Conservation (phyloP, 2,888 invertebrate genomes). For the Urechis unicinctus region DNA sequence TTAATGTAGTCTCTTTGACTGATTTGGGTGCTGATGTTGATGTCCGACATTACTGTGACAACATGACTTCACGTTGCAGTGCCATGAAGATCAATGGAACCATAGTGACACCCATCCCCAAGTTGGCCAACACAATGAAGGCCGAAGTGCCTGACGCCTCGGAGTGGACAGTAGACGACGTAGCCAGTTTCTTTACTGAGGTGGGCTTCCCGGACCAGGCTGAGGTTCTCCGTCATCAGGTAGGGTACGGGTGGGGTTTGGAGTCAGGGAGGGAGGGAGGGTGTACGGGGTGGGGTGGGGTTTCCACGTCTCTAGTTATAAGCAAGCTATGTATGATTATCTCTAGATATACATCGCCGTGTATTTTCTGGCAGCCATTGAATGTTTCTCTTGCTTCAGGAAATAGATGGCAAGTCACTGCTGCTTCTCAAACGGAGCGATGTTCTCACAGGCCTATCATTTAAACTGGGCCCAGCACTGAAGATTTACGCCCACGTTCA, state of each 20-base stretch:
- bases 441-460: constrained; percentile 71
- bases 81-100: too few relatives aligned
- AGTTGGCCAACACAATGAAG: too few relatives aligned
- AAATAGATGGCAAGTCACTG: constrained; percentile 84
- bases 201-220: constrained; percentile 71
- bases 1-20: too few relatives aligned
- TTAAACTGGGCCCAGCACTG: constrained; percentile 81
- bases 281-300: too few relatives aligned
- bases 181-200: constrained; percentile 68
- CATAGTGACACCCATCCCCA: too few relatives aligned
- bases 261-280: background rate
- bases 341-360: too few relatives aligned
- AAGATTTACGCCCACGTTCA: constrained; percentile 76
- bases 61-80: too few relatives aligned
- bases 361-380: too few relatives aligned
- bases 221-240: constrained; percentile 74
- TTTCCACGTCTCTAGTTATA: too few relatives aligned
- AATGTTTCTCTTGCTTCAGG: constrained; percentile 64
- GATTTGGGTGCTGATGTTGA: too few relatives aligned
- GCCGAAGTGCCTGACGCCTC: constrained; percentile 65
- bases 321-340: too few relatives aligned
- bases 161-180: constrained; percentile 76
- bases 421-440: constrained; percentile 77
- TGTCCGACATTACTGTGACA: too few relatives aligned
- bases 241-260: constrained; percentile 32